Base-by-base conservation (phyloP, 1,140 invertebrate species). In the Maconellicoccus hirsutus region DNA sequence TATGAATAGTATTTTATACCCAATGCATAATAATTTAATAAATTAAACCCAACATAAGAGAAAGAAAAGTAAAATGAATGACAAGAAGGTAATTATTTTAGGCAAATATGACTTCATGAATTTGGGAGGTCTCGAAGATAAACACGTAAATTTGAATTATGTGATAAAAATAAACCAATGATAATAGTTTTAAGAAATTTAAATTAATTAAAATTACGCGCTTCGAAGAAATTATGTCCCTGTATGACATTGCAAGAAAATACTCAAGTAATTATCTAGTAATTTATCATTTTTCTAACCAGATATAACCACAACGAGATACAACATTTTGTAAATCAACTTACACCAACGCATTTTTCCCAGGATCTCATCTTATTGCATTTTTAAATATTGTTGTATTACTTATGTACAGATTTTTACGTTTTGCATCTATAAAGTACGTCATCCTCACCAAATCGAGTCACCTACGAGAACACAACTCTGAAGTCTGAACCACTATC, bases 161-260 rank as follows among this genome's bases (percentile, higher is more conserved):
- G 42, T 52, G 42, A 52, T 52, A 52, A 52, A 52, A 52, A 52
- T 52, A 52, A 52, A 52, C 42, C 42, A 52, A 52, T 52, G n/a
- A 52, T 52, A 52, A 52, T 52, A 52, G n/a, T 16, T 19, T 16
- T 4, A 19, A 19, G n/a, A 52, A 16, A 16, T 52, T 52, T 52
- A 16, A 52, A 52, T 52, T 52, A 52, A 52, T 52, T 52, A 52
- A 52, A 52, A 52, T 4, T 52, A 52, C 42, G 6, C 42, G 42
- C 16, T 52, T 52, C n/a, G 42, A 4, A 52, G 3, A 52, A 52
- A 16, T 52, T 4, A 16, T 3, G n/a, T 52, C 42, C 42, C 42
- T 52, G 42, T 52, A 8, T 52, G 42, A 52, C 42, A 52, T 52
- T 52, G 42, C n/a, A 19, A 3, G 2, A 2, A 4, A 52, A 16